Percentiles rank a stretch among this genome's conserved stretches.
Conservation (phyloP, 2,113 vertebrate genomes). For the Eurypyga helias region DNA sequence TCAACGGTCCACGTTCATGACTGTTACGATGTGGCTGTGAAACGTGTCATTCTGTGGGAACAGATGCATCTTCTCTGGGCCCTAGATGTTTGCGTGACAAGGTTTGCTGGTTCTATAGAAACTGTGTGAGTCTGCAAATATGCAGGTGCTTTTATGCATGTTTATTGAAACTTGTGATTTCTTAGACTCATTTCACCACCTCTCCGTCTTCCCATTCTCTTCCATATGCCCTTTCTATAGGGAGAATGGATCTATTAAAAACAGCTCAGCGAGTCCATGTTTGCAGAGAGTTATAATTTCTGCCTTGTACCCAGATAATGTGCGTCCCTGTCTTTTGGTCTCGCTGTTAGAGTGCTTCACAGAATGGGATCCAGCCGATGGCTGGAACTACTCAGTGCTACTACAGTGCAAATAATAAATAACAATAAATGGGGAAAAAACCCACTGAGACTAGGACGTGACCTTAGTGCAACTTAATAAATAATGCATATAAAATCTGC, state of each 20-base stretch:
- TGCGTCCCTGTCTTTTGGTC: background rate
- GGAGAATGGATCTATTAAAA: background rate
- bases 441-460: background rate
- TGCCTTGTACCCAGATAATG: rapidly evolving
- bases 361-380: background rate
- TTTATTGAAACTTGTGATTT: background rate
- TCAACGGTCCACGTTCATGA: rapidly evolving
- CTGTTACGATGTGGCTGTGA: background rate
- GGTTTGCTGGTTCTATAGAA: background rate
- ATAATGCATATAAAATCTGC: constrained; percentile 24
- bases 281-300: rapidly evolving
- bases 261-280: rapidly evolving
- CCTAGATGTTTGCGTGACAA: background rate
- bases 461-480: constrained; percentile 33
- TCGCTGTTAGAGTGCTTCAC: background rate
- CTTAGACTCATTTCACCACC: background rate
- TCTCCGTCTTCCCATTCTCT: background rate
- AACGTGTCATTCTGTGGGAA: background rate
- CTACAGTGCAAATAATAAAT: background rate
- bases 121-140: background rate
- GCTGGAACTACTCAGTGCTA: background rate
- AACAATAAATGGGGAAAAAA: background rate
- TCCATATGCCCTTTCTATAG: background rate
- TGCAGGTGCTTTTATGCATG: background rate
- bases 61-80: background rate